A percentile compares a stretch with the other conserved stretches of the same genome.
These are phyloP conservation scores for Lithodes maja DNA, from an alignment of 2,888 invertebrate species.

Conservation along the genomic window DNA sequence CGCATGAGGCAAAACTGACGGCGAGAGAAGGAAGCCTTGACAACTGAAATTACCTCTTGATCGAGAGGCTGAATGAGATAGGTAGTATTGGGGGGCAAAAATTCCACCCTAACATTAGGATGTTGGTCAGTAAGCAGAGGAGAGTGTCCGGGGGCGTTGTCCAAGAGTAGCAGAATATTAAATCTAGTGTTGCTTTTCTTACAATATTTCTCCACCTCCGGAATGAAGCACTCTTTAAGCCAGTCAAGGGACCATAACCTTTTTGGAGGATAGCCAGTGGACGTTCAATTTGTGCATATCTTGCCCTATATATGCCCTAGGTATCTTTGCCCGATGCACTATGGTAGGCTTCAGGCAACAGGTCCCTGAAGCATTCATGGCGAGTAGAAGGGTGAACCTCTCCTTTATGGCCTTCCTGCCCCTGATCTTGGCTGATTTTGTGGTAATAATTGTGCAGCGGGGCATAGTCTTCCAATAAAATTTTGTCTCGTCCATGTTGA, in stretches of 20 bases:
- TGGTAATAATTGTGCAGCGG: not conserved
- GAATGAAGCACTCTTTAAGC: slow-evolving; percentile 10
- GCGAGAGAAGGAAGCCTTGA: slow-evolving; percentile 17
- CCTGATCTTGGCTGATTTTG: not conserved
- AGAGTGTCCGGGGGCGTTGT: too few species aligned
- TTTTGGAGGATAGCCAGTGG: slow-evolving; percentile 27
- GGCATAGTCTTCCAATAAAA: slow-evolving; percentile 27
- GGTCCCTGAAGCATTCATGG: slow-evolving; percentile 8
- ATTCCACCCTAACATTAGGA: too few species aligned
- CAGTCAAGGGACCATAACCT: slow-evolving; percentile 2
- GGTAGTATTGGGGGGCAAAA: too few species aligned
- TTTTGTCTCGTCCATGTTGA: too few species aligned
- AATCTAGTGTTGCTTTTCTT: not conserved
- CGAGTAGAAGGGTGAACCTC: not conserved
- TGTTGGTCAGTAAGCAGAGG: too few species aligned
- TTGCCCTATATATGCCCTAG: not conserved
- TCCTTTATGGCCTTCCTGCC: too few species aligned
- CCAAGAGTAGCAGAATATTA: not conserved
- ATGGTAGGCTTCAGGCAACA: slow-evolving; percentile 25
- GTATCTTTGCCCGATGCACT: slow-evolving; percentile 9
- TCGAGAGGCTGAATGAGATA: too few species aligned
- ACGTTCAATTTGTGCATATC: not conserved
- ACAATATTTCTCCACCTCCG: not conserved
- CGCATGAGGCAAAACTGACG: slow-evolving; percentile 16
- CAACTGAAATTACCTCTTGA: too few species aligned